Percentiles rank a stretch among this genome's conserved stretches.
Conservation (phyloP, 2,888 invertebrate species). For the Macropis europaea region DNA sequence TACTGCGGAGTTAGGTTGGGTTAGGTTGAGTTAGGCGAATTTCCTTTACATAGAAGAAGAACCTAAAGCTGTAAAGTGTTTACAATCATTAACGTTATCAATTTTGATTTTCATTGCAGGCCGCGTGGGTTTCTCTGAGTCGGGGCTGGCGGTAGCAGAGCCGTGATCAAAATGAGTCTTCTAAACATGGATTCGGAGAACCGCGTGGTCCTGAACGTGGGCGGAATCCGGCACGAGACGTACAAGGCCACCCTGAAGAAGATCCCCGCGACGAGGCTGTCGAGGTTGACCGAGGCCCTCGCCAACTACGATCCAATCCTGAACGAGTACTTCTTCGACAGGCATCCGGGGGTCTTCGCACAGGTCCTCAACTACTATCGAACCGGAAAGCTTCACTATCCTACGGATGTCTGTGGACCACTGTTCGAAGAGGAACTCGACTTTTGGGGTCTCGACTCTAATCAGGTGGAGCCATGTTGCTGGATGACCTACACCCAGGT, state of each 20-base stretch:
- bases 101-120: constrained; percentile 53
- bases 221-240: constrained; percentile 98
- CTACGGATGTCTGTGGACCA: constrained; percentile 99
- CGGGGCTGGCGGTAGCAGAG: constrained; percentile 77
- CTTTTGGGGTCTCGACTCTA: constrained; percentile 99
- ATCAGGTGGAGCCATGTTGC: constrained; percentile 99
- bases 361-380: constrained; percentile 99
- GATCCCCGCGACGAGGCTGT: constrained; percentile 97
- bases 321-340: constrained; percentile 99
- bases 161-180: constrained; percentile 87
- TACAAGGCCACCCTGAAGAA: constrained; percentile 98
- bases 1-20: too few relatives aligned
- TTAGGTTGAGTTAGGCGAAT: too few relatives aligned
- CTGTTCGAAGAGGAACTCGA: constrained; percentile 99
- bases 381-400: constrained; percentile 99
- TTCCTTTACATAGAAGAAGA: too few relatives aligned
- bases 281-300: constrained; percentile 96
- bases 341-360: constrained; percentile 98
- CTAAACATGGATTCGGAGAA: constrained; percentile 98
- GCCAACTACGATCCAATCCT: constrained; percentile 99
- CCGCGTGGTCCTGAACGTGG: constrained; percentile 99
- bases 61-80: neutral
- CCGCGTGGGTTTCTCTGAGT: constrained; percentile 71
- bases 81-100: neutral
- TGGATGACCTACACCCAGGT: constrained; percentile 99